Evolutionary conservation across 2,888 invertebrate genomes (phyloP), one percentile per base, ranked within the genome.

Genomic region (Euplexia lucipara): DNA sequence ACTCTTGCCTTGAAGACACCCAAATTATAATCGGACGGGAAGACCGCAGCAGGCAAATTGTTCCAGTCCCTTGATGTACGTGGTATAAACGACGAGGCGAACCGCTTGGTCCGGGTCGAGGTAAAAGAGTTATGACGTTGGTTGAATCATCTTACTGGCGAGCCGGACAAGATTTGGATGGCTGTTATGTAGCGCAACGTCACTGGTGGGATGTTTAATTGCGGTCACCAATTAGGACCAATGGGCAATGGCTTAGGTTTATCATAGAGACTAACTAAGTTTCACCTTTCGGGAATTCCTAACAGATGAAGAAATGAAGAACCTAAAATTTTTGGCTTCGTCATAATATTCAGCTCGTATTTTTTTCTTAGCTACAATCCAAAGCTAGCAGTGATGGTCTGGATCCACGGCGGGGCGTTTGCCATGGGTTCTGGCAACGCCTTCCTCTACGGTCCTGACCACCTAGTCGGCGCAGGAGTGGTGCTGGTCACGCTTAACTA

Each of bases 401-500:
- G 96, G 96, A 94, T 97, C 52, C 97, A 97, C 81, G 96, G 96
- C 0, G 97, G 97, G 0, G 96, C 96, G 3, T 97, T 96, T 75
- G 94, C 96, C 0, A 96, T 96, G 75, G 97, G 97, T 0, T 96
- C 96, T 0, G 96, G 96, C 16, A 96, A 96, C 83, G 95, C 96
- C 0, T 96, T 96, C 82, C 91, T 96, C 6, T 96, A 96, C 81
- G 97, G 97, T 0, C 96, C 97, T 0, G 96, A 96, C 76, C 96
- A 96, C 78, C 88, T 97, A 37, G 95, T 97, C 14, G 93, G 95
- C 1, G 96, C 96, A 56, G 96, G 96, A 42, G 94, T 97, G 10
- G 95, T 97, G n/a, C 90, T 97, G 10, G 96, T 97, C 12, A 96
- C 97, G 0, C 88, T 96, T 14, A 97, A 97, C 88, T 96, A 96